Base-by-base conservation (phyloP, 2,113 vertebrate species). In the Chlamydotis undulata region DNA sequence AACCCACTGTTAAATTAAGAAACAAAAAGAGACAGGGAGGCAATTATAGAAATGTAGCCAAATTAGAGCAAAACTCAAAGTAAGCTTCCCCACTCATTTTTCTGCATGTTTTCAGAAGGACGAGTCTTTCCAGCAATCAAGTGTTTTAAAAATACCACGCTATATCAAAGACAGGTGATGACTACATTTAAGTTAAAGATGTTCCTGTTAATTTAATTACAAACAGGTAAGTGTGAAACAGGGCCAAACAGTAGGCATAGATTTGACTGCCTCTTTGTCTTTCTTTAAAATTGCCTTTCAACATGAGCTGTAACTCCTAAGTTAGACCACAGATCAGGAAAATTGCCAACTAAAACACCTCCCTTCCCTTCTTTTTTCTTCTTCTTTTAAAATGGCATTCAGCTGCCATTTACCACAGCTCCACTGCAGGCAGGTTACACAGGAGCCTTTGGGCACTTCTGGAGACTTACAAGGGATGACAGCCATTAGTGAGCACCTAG, bases 361-460 rank as follows among this genome's bases (percentile, higher is more conserved):
- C 26, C 19, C 8, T n/a, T 24, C 1, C 1, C 3, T 4, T 1
- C 3, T 17, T 23, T 53, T 37, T 39, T 10, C 7, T 39, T 19
- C 2, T 37, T 59, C 50, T 64, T 31, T 11, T 57, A 53, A 71
- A 2, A 28, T 14, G 12, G 16, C n/a, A 9, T n/a, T 70, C 56
- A 60, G 28, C 33, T 83, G 47, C 33, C 23, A 24, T 56, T 67
- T 80, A 52, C 14, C 16, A 47, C 14, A 69, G 28, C 4, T 76
- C 10, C 29, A 17, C 26, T 29, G 16, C 11, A n/a, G 12, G 11
- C 4, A 71, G 14, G 10, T 61, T 67, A 75, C 14, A 28, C 9
- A 49, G 19, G 6, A 74, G 3, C 19, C 50, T 78, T 64, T 33
- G 22, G 21, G 17, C 21, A 47, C 45, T 87, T 78, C 0, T 31